These are phyloP conservation scores for Drosophila neocordata DNA, from an alignment of 1,140 invertebrate genomes.

Conservation along the genomic window DNA sequence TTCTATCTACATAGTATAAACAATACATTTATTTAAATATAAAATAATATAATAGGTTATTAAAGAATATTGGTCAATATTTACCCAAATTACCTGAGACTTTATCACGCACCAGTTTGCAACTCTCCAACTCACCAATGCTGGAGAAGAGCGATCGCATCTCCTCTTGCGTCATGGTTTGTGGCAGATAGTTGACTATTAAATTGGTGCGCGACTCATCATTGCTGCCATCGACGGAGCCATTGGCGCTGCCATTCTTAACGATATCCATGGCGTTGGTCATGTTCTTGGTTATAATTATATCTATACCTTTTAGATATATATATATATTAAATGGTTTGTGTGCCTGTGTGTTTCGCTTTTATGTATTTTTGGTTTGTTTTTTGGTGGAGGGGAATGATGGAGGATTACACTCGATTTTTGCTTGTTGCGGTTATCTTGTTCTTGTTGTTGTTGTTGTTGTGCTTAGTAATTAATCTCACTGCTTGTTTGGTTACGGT, in stretches of 20 bases:
- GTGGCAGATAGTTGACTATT: constrained; percentile 96
- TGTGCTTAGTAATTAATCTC: constrained; percentile 77
- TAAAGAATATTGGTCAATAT: constrained; percentile 69
- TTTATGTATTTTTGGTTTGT: constrained; percentile 11
- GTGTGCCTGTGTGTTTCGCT: constrained; percentile 9
- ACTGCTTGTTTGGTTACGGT: constrained; percentile 69
- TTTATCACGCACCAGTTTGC: constrained; percentile 95
- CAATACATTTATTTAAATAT: no score
- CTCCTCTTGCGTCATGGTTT: constrained; percentile 96
- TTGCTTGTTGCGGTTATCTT: constrained; percentile 10
- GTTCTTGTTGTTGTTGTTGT: constrained; percentile 20
- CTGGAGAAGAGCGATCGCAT: constrained; percentile 92
- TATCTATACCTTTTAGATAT: neutral
- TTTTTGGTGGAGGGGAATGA: neutral
- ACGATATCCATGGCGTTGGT: constrained; percentile 82
- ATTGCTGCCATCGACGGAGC: constrained; percentile 84
- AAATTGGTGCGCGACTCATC: constrained; percentile 89
- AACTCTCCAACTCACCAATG: constrained; percentile 95
- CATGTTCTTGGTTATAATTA: constrained; percentile 53
- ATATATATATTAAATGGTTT: no score
- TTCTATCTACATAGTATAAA: no score
- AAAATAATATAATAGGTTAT: no score
- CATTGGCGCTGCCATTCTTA: constrained; percentile 85
- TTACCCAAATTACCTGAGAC: constrained; percentile 86
- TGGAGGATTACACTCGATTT: constrained; percentile 13